These are phyloP conservation scores for Drosophila trapezifrons DNA, from an alignment of 1,140 invertebrate species.

Conservation along the genomic window DNA sequence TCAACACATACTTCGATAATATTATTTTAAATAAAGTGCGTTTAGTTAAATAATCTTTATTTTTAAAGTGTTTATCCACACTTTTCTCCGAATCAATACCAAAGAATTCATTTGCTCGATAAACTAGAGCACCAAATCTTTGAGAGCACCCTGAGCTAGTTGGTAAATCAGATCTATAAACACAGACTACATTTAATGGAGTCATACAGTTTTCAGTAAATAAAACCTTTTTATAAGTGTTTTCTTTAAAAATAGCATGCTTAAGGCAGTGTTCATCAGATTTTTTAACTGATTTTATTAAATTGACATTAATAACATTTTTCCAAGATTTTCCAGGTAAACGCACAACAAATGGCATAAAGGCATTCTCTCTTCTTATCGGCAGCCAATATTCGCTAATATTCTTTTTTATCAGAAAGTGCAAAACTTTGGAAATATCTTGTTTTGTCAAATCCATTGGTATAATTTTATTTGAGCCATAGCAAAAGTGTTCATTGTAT, in stretches of 20 bases:
- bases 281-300: conserved; percentile 25
- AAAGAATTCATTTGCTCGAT: conserved; percentile 57
- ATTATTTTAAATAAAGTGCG: conserved; percentile 17
- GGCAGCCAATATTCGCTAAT: conserved; percentile 73
- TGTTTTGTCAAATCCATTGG: conserved; percentile 29
- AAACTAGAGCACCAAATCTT: conserved; percentile 54
- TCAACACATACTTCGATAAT: conserved; percentile 14
- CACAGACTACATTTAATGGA: conserved; percentile 59
- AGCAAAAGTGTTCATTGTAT: conserved; percentile 65
- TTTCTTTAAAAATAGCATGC: background rate
- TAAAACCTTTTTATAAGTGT: background rate
- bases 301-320: conserved; percentile 22
- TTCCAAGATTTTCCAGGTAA: conserved; percentile 73
- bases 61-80: background rate
- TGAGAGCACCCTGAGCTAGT: conserved; percentile 61
- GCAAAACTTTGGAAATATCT: conserved; percentile 1
- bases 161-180: conserved; percentile 56
- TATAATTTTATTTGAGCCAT: conserved; percentile 60
- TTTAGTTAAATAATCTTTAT: conserved; percentile 51
- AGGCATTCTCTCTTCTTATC: conserved; percentile 38
- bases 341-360: conserved; percentile 58
- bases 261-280: conserved; percentile 52
- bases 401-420: conserved; percentile 31
- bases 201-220: conserved; percentile 41
- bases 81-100: conserved; percentile 36